A percentile compares a stretch with the other conserved stretches of the same genome.
Conservation (phyloP, 2,797 vertebrate genomes). For the Semotilus atromaculatus region DNA sequence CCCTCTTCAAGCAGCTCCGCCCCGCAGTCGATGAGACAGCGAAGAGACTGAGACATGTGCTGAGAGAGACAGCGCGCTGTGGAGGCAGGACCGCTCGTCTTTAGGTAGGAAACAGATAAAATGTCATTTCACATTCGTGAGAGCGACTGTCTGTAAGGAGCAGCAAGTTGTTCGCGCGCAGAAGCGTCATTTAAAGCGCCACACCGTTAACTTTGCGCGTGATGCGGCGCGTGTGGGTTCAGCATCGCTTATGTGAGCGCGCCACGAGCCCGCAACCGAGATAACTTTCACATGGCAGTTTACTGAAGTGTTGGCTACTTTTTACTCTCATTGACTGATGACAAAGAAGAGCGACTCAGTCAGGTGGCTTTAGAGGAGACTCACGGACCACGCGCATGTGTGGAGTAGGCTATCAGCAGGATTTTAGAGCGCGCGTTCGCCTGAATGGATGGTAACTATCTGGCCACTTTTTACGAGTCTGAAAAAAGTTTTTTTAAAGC, state of each 20-base stretch:
- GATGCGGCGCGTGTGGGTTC: conserved; percentile 56
- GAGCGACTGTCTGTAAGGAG: conserved; percentile 12
- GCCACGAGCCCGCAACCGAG: conserved; percentile 20
- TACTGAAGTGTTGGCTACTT: not conserved
- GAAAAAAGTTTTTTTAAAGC: conserved; percentile 59
- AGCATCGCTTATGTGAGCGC: conserved; percentile 35
- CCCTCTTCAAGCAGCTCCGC: conserved; percentile 56
- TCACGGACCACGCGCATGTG: conserved; percentile 40
- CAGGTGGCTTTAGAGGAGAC: conserved; percentile 15
- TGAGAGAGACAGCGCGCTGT: conserved; percentile 21
- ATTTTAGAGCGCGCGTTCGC: conserved; percentile 19
- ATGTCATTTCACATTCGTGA: conserved; percentile 27
- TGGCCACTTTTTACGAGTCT: conserved; percentile 31
- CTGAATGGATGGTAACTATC: conserved; percentile 33
- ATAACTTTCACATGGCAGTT: conserved; percentile 49
- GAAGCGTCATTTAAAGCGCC: conserved; percentile 27
- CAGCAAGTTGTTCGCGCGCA: not conserved
- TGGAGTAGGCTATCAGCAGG: conserved; percentile 48
- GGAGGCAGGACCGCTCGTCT: conserved; percentile 38
- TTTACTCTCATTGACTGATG: conserved; percentile 7
- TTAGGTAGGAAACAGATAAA: conserved; percentile 35
- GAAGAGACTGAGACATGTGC: conserved; percentile 46
- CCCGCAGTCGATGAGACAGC: conserved; percentile 42
- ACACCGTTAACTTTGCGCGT: conserved; percentile 55
- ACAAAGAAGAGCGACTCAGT: conserved; percentile 25